These are phyloP conservation scores for Protobothrops flavoviridis DNA, from an alignment of 2,113 vertebrate species.

Conservation along the genomic window DNA sequence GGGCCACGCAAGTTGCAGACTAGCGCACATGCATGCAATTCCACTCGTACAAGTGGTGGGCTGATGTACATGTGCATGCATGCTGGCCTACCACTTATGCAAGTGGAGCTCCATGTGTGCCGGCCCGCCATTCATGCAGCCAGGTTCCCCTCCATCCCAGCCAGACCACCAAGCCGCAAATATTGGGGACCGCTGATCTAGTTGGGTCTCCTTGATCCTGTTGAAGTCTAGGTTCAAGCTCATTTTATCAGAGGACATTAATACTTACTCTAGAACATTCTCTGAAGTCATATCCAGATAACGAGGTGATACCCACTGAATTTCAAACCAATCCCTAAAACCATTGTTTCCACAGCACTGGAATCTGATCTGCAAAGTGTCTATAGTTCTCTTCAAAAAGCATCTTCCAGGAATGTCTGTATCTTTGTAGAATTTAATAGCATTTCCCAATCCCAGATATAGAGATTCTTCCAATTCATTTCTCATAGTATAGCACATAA, in stretches of 20 bases:
- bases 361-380: conserved; percentile 83
- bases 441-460: conserved; percentile 75
- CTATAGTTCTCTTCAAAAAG: conserved; percentile 83
- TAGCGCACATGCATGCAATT: too few relatives aligned
- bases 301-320: conserved; percentile 85
- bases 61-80: not conserved
- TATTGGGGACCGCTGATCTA: not conserved
- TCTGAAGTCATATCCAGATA: conserved; percentile 85
- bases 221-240: not conserved
- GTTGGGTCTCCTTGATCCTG: not conserved
- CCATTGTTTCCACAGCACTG: conserved; percentile 84
- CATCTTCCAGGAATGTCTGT: conserved; percentile 86
- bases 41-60: not conserved
- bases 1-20: not conserved
- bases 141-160: not conserved
- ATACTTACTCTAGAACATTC: conserved; percentile 84
- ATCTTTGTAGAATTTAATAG: conserved; percentile 84
- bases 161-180: not conserved
- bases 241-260: not conserved
- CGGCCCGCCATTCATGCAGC: not conserved
- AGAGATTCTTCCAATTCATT: conserved; percentile 81
- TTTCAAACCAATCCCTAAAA: conserved; percentile 86
- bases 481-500: conserved; percentile 84
- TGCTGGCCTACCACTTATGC: too few relatives aligned
- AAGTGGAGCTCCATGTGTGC: not conserved